Conservation (phyloP, 2,888 invertebrate species). For the Pandemis cinnamomeana region DNA sequence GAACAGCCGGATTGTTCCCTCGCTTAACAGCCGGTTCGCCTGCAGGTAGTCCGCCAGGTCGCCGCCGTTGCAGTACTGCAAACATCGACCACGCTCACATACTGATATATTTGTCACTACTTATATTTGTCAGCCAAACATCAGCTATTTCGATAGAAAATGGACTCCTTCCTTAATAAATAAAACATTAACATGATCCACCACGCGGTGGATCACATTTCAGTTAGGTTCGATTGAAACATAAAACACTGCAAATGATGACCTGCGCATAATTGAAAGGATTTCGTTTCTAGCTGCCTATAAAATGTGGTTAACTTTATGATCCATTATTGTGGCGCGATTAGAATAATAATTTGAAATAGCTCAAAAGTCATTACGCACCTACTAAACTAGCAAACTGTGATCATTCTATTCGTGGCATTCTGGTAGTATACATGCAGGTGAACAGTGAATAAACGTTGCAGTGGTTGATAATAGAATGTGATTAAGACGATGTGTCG, state of each 20-base stretch:
- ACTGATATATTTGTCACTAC: too few species aligned
- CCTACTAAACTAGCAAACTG: slow-evolving; percentile 46
- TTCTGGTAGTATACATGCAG: slow-evolving; percentile 25
- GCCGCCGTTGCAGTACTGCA: slow-evolving; percentile 98
- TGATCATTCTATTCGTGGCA: slow-evolving; percentile 48
- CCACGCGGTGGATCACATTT: slow-evolving; percentile 24
- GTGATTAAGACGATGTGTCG: slow-evolving; percentile 14
- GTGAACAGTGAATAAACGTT: slow-evolving; percentile 8
- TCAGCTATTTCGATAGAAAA: neutral
- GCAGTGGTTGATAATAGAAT: neutral
- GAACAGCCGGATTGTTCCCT: slow-evolving; percentile 98
- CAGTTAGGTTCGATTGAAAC: slow-evolving; percentile 18
- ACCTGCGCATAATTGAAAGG: slow-evolving; percentile 12
- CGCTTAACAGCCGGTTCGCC: slow-evolving; percentile 97
- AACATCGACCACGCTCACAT: neutral
- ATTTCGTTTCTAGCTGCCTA: slow-evolving; percentile 38
- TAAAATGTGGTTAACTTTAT: slow-evolving; percentile 47
- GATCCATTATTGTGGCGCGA: slow-evolving; percentile 41
- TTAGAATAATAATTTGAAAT: slow-evolving; percentile 49
- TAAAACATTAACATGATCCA: slow-evolving; percentile 23
- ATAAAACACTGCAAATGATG: slow-evolving; percentile 19
- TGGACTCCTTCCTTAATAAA: neutral
- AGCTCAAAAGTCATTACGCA: slow-evolving; percentile 48
- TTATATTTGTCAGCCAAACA: neutral
- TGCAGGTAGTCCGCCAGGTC: slow-evolving; percentile 99